Evolutionary conservation across 1,140 invertebrate genomes (phyloP).

Genomic region (Carposina sasakii): DNA sequence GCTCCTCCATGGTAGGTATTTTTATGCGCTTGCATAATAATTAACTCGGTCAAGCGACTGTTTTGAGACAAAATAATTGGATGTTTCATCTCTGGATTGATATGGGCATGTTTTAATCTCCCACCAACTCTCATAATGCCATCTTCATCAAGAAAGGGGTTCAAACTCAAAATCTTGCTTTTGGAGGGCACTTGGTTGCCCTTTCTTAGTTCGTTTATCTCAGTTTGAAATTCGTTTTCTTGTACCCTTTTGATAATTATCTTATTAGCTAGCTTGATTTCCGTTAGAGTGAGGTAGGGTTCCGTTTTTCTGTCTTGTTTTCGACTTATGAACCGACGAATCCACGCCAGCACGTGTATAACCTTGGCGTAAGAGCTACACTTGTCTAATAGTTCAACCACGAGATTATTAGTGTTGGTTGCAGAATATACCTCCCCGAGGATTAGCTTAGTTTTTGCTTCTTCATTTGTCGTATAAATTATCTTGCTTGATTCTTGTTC

Average conservation of each 20-base stretch:
- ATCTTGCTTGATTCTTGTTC: too few species aligned
- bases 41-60: conserved; percentile 14
- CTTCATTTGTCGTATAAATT: too few species aligned
- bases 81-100: conserved; percentile 14
- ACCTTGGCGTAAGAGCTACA: too few species aligned
- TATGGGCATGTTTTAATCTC: conserved; percentile 11
- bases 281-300: conserved; percentile 1
- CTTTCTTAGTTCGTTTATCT: background rate
- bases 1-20: conserved; percentile 27
- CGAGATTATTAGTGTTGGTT: too few species aligned
- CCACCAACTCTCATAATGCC: conserved; percentile 28
- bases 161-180: conserved; percentile 8
- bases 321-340: conserved; percentile 8
- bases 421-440: too few species aligned
- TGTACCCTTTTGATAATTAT: conserved; percentile 16
- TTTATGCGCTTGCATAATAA: conserved; percentile 24
- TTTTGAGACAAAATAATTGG: conserved; percentile 18
- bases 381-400: too few species aligned
- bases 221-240: conserved; percentile 7
- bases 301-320: background rate
- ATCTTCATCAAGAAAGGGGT: conserved; percentile 17
- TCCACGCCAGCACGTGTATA: conserved; percentile 11
- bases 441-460: too few species aligned
- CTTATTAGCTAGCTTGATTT: conserved; percentile 4
- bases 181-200: background rate